These are phyloP conservation scores for Drepana arcuata DNA, from an alignment of 1,140 invertebrate species.

Conservation along the genomic window DNA sequence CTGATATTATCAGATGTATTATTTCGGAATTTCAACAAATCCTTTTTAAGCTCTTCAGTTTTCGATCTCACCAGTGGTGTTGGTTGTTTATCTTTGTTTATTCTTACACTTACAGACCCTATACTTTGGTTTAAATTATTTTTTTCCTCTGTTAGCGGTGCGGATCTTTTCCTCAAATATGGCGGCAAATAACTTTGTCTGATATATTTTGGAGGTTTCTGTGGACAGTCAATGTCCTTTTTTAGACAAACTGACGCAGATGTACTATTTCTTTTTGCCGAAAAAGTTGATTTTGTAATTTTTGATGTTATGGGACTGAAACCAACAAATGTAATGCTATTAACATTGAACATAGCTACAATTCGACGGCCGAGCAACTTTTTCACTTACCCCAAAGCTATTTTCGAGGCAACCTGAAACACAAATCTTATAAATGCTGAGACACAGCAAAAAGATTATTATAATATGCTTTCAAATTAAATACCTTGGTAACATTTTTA, in stretches of 20 bases:
- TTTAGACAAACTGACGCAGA: constrained; percentile 1
- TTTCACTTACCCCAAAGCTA: constrained; percentile 22
- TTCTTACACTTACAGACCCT: constrained; percentile 6
- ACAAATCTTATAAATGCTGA: no score
- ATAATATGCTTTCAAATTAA: no score
- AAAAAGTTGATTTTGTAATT: constrained; percentile 15
- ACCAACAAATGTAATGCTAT: no score
- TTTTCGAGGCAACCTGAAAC: constrained; percentile 35
- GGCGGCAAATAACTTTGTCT: not conserved
- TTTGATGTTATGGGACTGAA: constrained; percentile 21
- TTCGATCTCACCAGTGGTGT: constrained; percentile 4
- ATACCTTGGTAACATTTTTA: constrained; percentile 7
- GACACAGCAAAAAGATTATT: no score
- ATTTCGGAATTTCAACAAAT: constrained; percentile 22
- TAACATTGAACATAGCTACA: no score
- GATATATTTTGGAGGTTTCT: constrained; percentile 3
- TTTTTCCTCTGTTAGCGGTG: constrained; percentile 1
- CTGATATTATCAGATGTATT: constrained; percentile 19
- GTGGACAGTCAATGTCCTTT: constrained; percentile 9
- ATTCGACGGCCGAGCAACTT: no score
- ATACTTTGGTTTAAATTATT: constrained; percentile 9
- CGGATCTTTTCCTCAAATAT: not conserved
- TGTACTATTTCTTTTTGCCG: constrained; percentile 3
- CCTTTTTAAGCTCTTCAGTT: constrained; percentile 17
- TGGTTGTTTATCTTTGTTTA: constrained; percentile 5